Evolutionary conservation across 2,888 invertebrate genomes (phyloP).

Genomic region (Caenorhabditis sulstoni): DNA sequence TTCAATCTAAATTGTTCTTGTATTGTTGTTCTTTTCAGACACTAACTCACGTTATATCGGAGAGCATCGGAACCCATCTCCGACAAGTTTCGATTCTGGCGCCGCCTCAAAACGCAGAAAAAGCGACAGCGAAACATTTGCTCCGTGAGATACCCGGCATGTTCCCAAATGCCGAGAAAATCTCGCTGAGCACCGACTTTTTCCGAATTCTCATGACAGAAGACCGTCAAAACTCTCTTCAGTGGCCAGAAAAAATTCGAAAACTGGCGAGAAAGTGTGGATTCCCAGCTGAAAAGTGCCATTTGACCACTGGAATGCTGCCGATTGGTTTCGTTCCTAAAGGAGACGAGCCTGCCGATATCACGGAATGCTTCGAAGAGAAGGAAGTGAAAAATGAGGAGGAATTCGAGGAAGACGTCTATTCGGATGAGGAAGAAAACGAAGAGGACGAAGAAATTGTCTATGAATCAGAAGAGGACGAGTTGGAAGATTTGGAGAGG

Average conservation of each 20-base stretch:
- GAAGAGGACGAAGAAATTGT: conserved; percentile 22
- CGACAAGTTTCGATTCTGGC: conserved; percentile 35
- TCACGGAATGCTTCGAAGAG: conserved; percentile 14
- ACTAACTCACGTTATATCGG: conserved; percentile 2
- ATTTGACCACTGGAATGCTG: conserved; percentile 13
- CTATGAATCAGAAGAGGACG: conserved; percentile 43
- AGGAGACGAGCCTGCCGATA: conserved; percentile 24
- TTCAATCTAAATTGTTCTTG: background rate
- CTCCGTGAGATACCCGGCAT: conserved; percentile 19
- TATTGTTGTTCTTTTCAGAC: background rate
- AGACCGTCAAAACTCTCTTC: background rate
- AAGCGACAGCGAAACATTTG: conserved; percentile 9
- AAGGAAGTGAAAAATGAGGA: conserved; percentile 10
- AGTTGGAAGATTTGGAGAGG: conserved; percentile 28
- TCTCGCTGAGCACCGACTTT: conserved; percentile 27
- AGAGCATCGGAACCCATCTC: conserved; percentile 25
- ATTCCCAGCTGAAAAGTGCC: conserved; percentile 26
- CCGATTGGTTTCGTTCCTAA: conserved; percentile 23
- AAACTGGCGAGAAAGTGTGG: conserved; percentile 20
- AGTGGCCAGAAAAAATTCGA: conserved; percentile 33
- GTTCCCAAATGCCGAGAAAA: conserved; percentile 13
- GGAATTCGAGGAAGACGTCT: background rate
- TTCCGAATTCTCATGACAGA: conserved; percentile 18
- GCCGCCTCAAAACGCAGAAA: conserved; percentile 21
- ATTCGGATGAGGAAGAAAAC: conserved; percentile 8